Evolutionary conservation across 2,888 invertebrate genomes (phyloP).

Genomic region (Pyrrhosoma nymphula): DNA sequence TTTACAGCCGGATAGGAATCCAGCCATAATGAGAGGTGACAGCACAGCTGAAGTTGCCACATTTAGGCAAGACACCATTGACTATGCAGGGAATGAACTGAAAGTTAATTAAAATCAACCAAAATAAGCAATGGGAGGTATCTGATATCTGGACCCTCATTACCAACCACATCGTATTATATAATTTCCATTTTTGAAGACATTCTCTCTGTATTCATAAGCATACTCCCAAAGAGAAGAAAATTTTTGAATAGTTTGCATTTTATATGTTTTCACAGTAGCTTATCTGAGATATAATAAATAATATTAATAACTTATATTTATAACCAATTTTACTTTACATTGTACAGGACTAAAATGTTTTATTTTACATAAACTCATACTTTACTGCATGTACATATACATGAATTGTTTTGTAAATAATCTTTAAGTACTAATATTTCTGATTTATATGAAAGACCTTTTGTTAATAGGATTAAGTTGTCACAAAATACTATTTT

Average conservation of each 20-base stretch:
- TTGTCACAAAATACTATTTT: not conserved
- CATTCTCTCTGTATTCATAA: not conserved
- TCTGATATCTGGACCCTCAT: not conserved
- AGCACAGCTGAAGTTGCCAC: constrained; percentile 87
- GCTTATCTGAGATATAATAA: not conserved
- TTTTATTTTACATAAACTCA: not conserved
- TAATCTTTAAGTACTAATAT: not conserved
- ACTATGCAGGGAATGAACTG: constrained; percentile 73
- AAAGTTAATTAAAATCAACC: not conserved
- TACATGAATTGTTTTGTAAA: not conserved
- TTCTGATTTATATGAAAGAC: not conserved
- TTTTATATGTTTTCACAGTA: not conserved
- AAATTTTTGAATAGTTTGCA: not conserved
- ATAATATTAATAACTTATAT: not conserved
- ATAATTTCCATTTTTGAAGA: not conserved
- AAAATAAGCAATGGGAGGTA: not conserved
- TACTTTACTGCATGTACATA: not conserved
- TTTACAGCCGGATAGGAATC: constrained; percentile 78
- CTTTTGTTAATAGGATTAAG: not conserved
- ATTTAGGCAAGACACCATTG: constrained; percentile 86
- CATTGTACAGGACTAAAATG: not conserved
- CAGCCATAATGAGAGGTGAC: constrained; percentile 83
- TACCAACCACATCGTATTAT: not conserved
- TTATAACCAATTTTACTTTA: not conserved
- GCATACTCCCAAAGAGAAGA: not conserved